Base-by-base conservation (phyloP, 2,113 vertebrate genomes). In the Indri indri region DNA sequence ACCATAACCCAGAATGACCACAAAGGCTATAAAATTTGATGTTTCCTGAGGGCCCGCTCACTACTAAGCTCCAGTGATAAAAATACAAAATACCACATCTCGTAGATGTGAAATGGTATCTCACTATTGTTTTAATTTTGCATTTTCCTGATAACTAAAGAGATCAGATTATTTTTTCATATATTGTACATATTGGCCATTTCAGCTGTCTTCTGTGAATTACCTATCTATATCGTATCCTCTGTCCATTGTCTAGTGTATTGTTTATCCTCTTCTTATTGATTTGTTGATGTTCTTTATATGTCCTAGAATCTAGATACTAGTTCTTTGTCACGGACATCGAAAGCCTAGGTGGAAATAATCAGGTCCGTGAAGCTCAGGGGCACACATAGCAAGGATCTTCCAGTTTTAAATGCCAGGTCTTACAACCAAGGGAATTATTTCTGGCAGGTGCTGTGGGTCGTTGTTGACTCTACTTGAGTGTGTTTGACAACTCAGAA, bases 31-130 rank as follows among this genome's bases (percentile, higher is more conserved):
- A 57, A 84, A 40, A 84, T 80, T 40, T 88, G 70, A 63, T 66
- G 77, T 54, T 77, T 85, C 68, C n/a, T 61, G 68, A 76, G 42
- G 83, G 32, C 57, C 93, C 20, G 40, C 42, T 52, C 42, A 70
- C 81, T 86, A 61, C 42, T 45, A 90, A 97, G 59, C 66, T 93
- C 68, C 68, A 83, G 82, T 40, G 37, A 66, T 61, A 93, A 86
- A 94, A 95, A 84, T 74, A 96, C 37, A 25, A 91, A 94, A 47
- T 20, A 74, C 34, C 47, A 90, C 45, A 91, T 45, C 81, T 91
- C 65, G 45, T 27, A 91, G 79, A 71, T 88, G 70, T 79, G 84
- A 92, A 95, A 88, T 52, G 54, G 23, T 37, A 50, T 59, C 54
- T 88, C 59, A 57, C n/a, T 76, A 13, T 77, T 73, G 30, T 73